Base-by-base conservation (phyloP, 2,888 invertebrate genomes). In the Vandiemenella viatica region DNA sequence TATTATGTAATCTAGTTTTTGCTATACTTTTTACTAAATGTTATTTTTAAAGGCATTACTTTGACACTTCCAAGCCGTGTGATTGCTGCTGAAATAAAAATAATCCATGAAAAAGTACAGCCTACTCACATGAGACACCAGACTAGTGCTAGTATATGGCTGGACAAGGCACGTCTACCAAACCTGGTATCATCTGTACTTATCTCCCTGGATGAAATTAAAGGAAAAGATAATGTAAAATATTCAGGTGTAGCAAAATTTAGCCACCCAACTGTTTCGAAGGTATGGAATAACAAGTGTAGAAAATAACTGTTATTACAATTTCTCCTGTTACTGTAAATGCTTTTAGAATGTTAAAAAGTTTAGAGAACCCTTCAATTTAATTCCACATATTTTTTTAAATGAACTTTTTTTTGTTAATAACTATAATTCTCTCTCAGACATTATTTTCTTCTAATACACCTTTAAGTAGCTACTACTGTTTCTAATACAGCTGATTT, bases 141-240 rank as follows among this genome's bases (percentile, higher is more conserved):
- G 6, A 8, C 42, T 15, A 46, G 83, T 46, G 58, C 77, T 5
- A 68, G 70, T 7, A 67, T 84, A 37, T 83, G 81, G 62, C 64
- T 83, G 46, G 81, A 88, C 67, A 82, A 83, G 62, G 76, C 75
- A 58, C 73, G 74, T 47, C 76, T 77, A 55, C 82, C 83, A 0
- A 72, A 76, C 18, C 32, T 20, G 17, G 7, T 6, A 8, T 26
- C 13, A 21, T 21, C 10, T 16, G 16, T 43, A 22, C 16, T 13
- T 8, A 13, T 26, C n/a, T 19, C 22, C n/a, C 16, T 43, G 3
- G 43, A 19, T 21, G 21, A 43, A n/a, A 43, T 19, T n/a, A 22
- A 43, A 22, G 43, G 16, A n/a, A 42, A 26, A 26, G 26, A 26
- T 26, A 13, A 13, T 26, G 26, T 26, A 8, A 26, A 26, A 13